Conservation (phyloP, 2,797 vertebrate species). For the Myotis vivesi region DNA sequence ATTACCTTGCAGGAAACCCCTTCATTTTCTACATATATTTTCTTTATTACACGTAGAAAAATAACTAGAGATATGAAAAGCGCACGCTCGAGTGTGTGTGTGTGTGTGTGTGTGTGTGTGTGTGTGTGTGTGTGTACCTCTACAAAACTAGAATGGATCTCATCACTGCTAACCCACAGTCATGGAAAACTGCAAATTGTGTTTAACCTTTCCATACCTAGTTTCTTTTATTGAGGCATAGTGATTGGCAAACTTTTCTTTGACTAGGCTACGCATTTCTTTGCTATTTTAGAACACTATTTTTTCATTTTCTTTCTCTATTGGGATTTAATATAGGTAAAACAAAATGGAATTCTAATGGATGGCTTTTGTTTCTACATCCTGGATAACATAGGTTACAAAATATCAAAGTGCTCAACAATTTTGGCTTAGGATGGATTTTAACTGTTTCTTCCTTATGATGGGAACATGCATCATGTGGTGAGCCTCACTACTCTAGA, state of each 20-base stretch:
- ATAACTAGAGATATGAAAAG: not conserved
- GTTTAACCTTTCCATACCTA: not conserved
- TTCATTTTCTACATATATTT: not conserved
- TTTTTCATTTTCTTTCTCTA: slow-evolving; percentile 41
- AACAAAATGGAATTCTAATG: slow-evolving; percentile 8
- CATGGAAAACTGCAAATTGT: not conserved
- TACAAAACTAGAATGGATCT: not conserved
- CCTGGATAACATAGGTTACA: not conserved
- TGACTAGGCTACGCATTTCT: not conserved
- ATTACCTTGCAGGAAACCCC: not conserved
- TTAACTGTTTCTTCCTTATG: slow-evolving; percentile 24
- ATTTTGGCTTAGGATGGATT: slow-evolving; percentile 11
- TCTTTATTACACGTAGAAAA: not conserved
- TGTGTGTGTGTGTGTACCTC: not conserved
- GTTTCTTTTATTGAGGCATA: not conserved
- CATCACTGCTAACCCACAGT: not conserved
- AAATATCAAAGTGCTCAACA: not conserved
- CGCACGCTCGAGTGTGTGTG: too few relatives aligned
- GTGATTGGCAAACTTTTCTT: slow-evolving; percentile 15
- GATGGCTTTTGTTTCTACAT: slow-evolving; percentile 22
- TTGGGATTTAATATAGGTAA: not conserved
- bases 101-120: not conserved
- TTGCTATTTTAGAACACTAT: not conserved
- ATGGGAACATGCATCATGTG: not conserved
- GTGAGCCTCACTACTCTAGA: not conserved